Conservation (phyloP, 1,140 invertebrate genomes). For the Harpegnathos saltator region DNA sequence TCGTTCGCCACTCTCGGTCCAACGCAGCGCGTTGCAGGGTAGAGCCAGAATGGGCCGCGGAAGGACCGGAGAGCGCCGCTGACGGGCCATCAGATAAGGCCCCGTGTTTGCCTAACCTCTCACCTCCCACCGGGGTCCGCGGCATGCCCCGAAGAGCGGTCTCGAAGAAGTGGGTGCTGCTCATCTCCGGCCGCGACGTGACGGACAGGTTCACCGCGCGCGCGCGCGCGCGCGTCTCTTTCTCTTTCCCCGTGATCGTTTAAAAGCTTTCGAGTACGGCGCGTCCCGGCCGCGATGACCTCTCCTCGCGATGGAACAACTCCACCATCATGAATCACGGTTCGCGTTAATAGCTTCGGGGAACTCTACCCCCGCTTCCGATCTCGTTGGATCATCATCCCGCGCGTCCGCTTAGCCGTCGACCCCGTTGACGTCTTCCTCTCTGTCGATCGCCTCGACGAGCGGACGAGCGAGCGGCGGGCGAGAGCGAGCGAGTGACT, state of each 20-base stretch:
- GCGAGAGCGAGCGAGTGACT: conserved; percentile 15
- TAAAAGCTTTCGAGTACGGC: conserved; percentile 77
- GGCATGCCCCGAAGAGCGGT: conserved; percentile 66
- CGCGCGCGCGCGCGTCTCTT: too few species aligned
- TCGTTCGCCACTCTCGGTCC: conserved; percentile 50
- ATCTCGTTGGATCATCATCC: conserved; percentile 57
- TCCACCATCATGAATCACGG: conserved; percentile 56
- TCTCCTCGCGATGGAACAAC: conserved; percentile 23
- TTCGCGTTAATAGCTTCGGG: conserved; percentile 71
- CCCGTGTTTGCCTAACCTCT: conserved; percentile 84
- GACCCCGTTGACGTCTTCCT: conserved; percentile 33
- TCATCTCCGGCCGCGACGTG: conserved; percentile 71
- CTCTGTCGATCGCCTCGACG: conserved; percentile 26
- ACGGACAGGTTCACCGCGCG: conserved; percentile 78
- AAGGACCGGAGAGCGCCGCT: conserved; percentile 73
- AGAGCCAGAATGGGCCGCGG: conserved; percentile 57
- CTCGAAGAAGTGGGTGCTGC: conserved; percentile 74
- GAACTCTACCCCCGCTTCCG: conserved; percentile 58
- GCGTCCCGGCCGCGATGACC: conserved; percentile 26
- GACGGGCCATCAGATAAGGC: conserved; percentile 84
- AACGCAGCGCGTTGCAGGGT: conserved; percentile 77
- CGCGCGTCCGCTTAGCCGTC: conserved; percentile 27
- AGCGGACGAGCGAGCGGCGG: too few species aligned
- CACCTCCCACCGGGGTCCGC: conserved; percentile 80
- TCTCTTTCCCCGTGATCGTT: conserved; percentile 73